A percentile compares a stretch with the other conserved stretches of the same genome.
Evolutionary conservation across 2,888 invertebrate species (phyloP).

Genomic region (Trachelus tabidus): DNA sequence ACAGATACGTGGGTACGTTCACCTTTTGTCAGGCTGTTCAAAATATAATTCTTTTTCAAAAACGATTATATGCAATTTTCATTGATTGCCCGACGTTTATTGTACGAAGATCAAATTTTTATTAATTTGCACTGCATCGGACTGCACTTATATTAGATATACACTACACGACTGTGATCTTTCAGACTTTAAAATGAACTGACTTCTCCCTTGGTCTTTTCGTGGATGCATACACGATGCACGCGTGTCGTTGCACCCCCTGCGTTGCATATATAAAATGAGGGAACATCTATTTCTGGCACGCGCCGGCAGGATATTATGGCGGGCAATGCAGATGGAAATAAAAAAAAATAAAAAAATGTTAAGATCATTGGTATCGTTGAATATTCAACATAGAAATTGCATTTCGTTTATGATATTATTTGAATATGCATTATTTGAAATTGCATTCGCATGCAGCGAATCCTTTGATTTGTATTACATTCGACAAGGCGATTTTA

Average conservation of each 20-base stretch:
- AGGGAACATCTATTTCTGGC: slow-evolving; percentile 57
- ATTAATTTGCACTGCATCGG: neutral
- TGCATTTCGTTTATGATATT: neutral
- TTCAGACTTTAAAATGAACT: slow-evolving; percentile 24
- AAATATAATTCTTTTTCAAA: neutral
- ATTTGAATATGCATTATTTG: too few relatives aligned
- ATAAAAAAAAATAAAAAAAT: slow-evolving; percentile 17
- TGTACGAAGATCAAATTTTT: neutral
- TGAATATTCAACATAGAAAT: neutral
- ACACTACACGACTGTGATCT: neutral
- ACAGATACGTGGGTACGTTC: neutral
- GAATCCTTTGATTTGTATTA: neutral
- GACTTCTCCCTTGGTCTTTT: slow-evolving; percentile 30
- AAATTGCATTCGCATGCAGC: neutral
- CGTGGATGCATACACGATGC: slow-evolving; percentile 27
- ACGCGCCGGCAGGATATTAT: slow-evolving; percentile 41
- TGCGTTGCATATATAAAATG: slow-evolving; percentile 39
- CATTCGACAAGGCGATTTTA: slow-evolving; percentile 1
- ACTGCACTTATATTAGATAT: neutral
- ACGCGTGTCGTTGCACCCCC: slow-evolving; percentile 57
- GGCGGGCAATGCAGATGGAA: slow-evolving; percentile 22
- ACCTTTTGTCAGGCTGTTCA: neutral
- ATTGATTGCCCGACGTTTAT: neutral
- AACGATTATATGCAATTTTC: neutral
- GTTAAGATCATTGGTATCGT: neutral